Base-by-base conservation (phyloP, 1,140 invertebrate genomes). In the Scaptomyza montana region DNA sequence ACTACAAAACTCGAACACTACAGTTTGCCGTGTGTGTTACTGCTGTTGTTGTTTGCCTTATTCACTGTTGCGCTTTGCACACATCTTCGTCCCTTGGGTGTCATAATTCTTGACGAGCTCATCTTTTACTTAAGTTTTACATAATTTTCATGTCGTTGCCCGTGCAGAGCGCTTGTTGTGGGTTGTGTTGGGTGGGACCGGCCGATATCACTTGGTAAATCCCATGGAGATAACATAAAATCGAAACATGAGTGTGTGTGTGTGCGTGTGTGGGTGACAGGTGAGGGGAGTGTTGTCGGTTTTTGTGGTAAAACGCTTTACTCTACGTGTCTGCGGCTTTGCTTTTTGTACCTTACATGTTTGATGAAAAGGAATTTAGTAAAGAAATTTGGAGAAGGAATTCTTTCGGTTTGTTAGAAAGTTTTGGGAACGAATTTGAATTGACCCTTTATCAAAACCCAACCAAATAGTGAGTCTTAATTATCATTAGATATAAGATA, bases 51-150 rank as follows among this genome's bases (percentile, higher is more conserved):
- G 30, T 56, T 54, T 77, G 70, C 60, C 67, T 74, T 74, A 64
- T 78, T 75, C 62, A 65, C 74, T 68, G 70, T 74, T 77, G 63
- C 64, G 66, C 74, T 80, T 67, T 56, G 67, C 68, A 70, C 69
- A 76, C 71, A 87, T 82, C 82, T 85, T 60, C 54, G 61, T 89
- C 91, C 89, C 91, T 76, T 71, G 91, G 81, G 91, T 90, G 89
- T 91, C 87, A 92, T 92, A 92, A 92, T 84, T 92, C 90, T 77
- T 90, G 91, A 92, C 91, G 87, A 92, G 89, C 90, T 92, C 91
- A 92, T 92, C 91, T 92, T 91, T 92, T 92, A 92, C 90, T 92
- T 92, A 91, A 90, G 91, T 92, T 92, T 91, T 91, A 90, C 90
- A 90, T 92, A 90, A 92, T 89, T 92, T 90, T 90, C 81, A 84